Evolutionary conservation across 2,888 invertebrate genomes (phyloP), one percentile per base, ranked within the genome.

Genomic region (Chelonus formosanus): DNA sequence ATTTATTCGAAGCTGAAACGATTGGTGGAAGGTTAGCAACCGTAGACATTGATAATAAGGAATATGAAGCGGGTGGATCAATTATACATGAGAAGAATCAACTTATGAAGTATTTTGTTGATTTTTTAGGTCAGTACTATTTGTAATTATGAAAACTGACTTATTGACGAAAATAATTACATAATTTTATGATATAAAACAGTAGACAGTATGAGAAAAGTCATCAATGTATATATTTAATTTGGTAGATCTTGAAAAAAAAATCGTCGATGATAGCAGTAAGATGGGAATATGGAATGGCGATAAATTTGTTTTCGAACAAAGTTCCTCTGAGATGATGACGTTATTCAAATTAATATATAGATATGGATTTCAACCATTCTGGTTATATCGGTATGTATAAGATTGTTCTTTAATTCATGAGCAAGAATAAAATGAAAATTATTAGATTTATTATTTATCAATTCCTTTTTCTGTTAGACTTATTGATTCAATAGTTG

Each of bases 51-150:
- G 81, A 80, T 65, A 85, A 85, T 6, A 71, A 84, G 20, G 79
- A 84, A 7, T 89, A 87, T 78, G 90, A 90, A 84, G 84, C 86
- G 34, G 90, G 90, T 5, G 90, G 89, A 52, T 78, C 87, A 5
- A 81, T 90, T 4, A 87, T 90, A 73, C 90, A 90, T 74, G 82
- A 86, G 1, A 80, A 80, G 63, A 90, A 90, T 77, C 79, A 84
- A 73, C 87, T 89, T 70, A 89, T 90, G 87, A 80, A 81, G 45
- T 78, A 86, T 66, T 88, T 90, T 75, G 82, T 86, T 0, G 78
- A 86, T 52, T 71, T 85, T 52, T 80, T 89, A 61, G 87, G 89
- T 88, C 78, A 76, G 75, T 47, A 20, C 20, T 20, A 20, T 20
- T 20, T 20, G 1, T 20, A 20, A 20, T 20, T 1, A 20, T 20